phyloP scores from a whole-genome alignment of 2,113 vertebrate genomes.

The Sapajus apella region DNA sequence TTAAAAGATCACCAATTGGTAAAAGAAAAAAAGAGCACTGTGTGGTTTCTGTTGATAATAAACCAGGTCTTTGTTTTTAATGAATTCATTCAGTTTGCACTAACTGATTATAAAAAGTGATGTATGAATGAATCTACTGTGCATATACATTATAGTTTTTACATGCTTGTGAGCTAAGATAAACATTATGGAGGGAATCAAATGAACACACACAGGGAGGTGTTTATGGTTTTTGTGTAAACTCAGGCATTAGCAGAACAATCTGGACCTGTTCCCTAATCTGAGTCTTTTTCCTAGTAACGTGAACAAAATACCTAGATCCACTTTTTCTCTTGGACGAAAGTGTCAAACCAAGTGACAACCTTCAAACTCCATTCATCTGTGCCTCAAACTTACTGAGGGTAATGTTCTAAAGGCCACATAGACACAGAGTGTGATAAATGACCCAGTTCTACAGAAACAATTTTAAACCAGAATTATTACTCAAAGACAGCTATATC shows the following conservation, averaged over 20 bases:
- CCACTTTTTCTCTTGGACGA: neutral
- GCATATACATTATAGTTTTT: neutral
- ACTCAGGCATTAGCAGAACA: neutral
- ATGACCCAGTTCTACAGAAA: neutral
- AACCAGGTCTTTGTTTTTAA: neutral
- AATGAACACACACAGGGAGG: neutral
- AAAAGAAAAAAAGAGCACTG: neutral
- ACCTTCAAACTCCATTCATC: neutral
- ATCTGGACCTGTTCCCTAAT: neutral
- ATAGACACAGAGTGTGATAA: neutral
- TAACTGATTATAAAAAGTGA: neutral
- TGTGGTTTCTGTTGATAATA: neutral
- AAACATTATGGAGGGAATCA: neutral
- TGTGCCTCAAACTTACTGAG: neutral
- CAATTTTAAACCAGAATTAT: conserved; percentile 40
- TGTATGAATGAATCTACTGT: neutral
- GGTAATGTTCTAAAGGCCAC: neutral
- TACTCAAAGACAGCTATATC: neutral
- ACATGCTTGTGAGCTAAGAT: neutral
- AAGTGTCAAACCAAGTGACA: conserved; percentile 1
- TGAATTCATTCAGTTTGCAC: neutral
- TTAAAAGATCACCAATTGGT: neutral
- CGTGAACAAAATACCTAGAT: neutral
- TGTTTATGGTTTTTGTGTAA: neutral
- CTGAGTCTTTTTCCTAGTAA: neutral